A percentile compares a stretch with the other conserved stretches of the same genome.
These are phyloP conservation scores for Tauraco hartlaubi DNA, from an alignment of 2,797 vertebrate genomes.

Conservation along the genomic window DNA sequence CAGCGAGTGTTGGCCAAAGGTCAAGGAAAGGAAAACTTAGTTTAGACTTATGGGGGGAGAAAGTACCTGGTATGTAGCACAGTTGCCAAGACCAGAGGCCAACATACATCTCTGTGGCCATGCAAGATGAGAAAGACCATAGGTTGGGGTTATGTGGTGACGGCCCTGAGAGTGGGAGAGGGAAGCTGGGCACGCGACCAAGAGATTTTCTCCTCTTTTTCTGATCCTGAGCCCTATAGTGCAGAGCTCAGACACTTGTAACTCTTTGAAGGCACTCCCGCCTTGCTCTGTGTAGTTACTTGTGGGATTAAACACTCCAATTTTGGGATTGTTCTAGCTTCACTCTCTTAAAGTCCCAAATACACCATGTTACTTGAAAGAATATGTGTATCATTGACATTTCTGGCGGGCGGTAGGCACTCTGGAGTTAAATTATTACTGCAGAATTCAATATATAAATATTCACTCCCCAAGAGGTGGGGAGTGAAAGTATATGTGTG, in stretches of 20 bases:
- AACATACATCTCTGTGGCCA: neutral
- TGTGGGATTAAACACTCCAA: neutral
- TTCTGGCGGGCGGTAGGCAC: neutral
- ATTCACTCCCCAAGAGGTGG: neutral
- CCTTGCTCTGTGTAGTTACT: neutral
- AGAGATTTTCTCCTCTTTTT: neutral
- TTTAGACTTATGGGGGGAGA: neutral
- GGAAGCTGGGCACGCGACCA: neutral
- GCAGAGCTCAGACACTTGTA: neutral
- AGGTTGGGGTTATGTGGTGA: fast-evolving
- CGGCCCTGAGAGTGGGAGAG: neutral
- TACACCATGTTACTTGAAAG: neutral
- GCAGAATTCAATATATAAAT: neutral
- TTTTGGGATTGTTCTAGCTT: neutral
- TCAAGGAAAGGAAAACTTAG: constrained; percentile 51
- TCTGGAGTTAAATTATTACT: neutral
- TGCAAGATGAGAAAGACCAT: neutral
- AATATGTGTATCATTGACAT: neutral
- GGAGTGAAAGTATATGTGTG: neutral
- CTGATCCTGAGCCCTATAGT: neutral
- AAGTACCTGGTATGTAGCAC: neutral
- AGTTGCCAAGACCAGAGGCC: neutral
- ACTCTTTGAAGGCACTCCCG: neutral
- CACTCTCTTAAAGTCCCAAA: neutral
- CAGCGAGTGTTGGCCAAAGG: neutral